Evolutionary conservation across 1,140 invertebrate genomes (phyloP).

Genomic region (Carcinoscorpius rotundicauda): DNA sequence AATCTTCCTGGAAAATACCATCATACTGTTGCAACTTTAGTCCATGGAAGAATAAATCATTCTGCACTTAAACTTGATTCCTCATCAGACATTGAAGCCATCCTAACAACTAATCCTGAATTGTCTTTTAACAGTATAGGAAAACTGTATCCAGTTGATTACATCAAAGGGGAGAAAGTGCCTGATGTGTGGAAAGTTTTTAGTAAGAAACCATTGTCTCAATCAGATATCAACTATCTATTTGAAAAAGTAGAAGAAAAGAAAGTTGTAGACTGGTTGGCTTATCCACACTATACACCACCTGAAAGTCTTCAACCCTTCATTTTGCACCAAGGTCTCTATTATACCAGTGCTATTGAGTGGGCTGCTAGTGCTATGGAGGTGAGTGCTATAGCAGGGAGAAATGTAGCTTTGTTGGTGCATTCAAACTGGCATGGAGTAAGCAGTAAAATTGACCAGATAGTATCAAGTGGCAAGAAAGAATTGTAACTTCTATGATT

Average conservation of each 20-base stretch:
- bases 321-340: constrained; percentile 42
- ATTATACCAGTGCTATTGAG: constrained; percentile 54
- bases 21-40: constrained; percentile 44
- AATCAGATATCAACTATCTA: constrained; percentile 36
- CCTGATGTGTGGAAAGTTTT: constrained; percentile 46
- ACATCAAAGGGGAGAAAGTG: constrained; percentile 6
- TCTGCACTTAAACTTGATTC: constrained; percentile 22
- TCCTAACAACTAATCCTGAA: constrained; percentile 39
- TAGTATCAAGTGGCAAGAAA: too few relatives aligned
- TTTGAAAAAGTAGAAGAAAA: constrained; percentile 38
- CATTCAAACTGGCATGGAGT: too few relatives aligned
- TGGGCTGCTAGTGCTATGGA: constrained; percentile 57
- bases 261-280: constrained; percentile 41
- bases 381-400: constrained; percentile 50
- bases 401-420: constrained; percentile 48
- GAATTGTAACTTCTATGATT: too few relatives aligned
- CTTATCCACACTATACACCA: constrained; percentile 47
- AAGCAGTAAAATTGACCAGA: too few relatives aligned
- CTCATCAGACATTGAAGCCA: constrained; percentile 26
- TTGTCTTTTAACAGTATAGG: constrained; percentile 36
- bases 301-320: constrained; percentile 38
- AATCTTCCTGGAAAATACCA: constrained; percentile 38
- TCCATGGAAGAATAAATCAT: constrained; percentile 38
- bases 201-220: constrained; percentile 36
- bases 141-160: constrained; percentile 34